Evolutionary conservation across 1,140 invertebrate genomes (phyloP), one percentile per base, ranked within the genome.

Genomic region (Anoplolepis gracilipes): DNA sequence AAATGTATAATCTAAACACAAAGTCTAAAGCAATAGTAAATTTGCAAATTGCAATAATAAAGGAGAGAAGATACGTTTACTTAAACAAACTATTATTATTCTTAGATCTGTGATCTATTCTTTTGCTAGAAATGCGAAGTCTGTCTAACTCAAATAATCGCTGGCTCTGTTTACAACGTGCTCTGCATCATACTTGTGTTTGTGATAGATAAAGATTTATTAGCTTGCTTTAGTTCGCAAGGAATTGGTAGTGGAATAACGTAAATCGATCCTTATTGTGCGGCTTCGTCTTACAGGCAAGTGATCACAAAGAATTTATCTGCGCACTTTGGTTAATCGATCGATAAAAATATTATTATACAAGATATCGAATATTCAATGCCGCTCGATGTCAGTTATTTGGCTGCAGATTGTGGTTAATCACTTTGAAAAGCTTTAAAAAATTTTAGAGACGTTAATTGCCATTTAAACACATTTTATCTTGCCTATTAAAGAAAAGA

Each of bases 321-420:
- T 57, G 25, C 46, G 53, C 72, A 64, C 82, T 79, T 85, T 69
- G 85, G 84, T 87, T 79, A 90, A 91, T 92, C 82, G 88, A 87
- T 90, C 84, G 75, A 69, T 90, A 91, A 92, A 92, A 92, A 55
- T 76, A 82, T 75, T 53, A 73, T 49, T 16, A 49, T 5, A 65
- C 36, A 25, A 55, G 75, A 86, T 92, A 90, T 92, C 90, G 73
- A 36, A 57, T 91, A 53, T 90, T 90, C 36, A 82, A 36, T 88
- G 75, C 78, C 70, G 7, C 13, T 30, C 6, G 36, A 33, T 62
- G 19, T 70, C 28, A 11, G 46, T 88, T 75, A 72, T 42, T 65
- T 2, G 59, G 30, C 19, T 85, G 39, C 59, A 61, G 64, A 1
- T 61, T 16, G 28, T 42, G 57, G 30, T 85, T 61, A 49, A 61